Percentiles rank a stretch among this genome's conserved stretches.
These are phyloP conservation scores for Caenorhabditis latens DNA, from an alignment of 1,140 invertebrate species.

Conservation along the genomic window DNA sequence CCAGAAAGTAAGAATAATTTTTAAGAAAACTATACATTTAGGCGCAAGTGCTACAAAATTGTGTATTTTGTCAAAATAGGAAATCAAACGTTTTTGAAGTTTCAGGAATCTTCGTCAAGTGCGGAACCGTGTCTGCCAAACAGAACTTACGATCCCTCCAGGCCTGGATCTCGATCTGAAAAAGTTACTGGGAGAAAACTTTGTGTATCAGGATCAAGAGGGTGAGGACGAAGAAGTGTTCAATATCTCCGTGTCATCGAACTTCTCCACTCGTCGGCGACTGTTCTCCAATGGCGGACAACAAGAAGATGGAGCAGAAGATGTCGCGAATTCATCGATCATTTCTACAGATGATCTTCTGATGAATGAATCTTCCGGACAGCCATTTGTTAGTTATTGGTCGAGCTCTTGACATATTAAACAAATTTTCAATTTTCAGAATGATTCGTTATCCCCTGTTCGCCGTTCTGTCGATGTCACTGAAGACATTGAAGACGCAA, in stretches of 20 bases:
- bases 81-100: background rate
- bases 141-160: constrained; percentile 18
- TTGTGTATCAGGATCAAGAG: constrained; percentile 3
- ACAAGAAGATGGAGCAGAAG: background rate
- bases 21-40: background rate
- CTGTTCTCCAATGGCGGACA: constrained; percentile 2
- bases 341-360: background rate
- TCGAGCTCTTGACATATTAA: background rate
- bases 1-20: background rate
- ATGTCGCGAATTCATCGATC: background rate
- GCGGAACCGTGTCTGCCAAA: constrained; percentile 23
- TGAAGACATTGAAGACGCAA: background rate
- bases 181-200: background rate
- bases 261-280: constrained; percentile 20
- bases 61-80: background rate
- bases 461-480: background rate
- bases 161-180: constrained; percentile 29
- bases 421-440: background rate
- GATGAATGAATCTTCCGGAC: constrained; percentile 5
- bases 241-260: background rate
- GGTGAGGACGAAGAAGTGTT: constrained; percentile 29
- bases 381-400: background rate
- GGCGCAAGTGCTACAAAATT: background rate
- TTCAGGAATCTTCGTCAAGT: constrained; percentile 42
- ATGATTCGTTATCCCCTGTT: constrained; percentile 18